Conservation (phyloP, 2,888 invertebrate species). For the Ornithoptera priamus region DNA sequence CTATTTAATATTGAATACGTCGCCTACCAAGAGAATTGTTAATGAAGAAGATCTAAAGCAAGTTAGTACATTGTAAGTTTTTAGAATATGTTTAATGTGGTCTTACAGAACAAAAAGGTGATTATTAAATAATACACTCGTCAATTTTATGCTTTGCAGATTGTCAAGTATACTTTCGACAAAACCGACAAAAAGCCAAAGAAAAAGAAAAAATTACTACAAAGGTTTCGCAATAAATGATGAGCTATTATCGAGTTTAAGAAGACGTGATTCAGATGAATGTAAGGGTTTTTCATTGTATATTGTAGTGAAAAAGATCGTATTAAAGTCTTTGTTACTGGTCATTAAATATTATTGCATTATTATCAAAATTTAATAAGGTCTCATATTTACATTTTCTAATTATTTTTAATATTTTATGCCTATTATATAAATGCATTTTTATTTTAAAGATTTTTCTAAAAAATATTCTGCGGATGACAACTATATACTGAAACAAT, state of each 20-base stretch:
- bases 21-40: neutral
- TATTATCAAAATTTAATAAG: neutral
- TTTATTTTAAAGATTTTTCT: constrained; percentile 1
- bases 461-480: constrained; percentile 37
- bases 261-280: constrained; percentile 13
- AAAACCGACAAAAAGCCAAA: neutral
- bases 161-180: constrained; percentile 6
- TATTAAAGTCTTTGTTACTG: neutral
- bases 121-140: neutral
- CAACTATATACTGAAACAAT: constrained; percentile 47
- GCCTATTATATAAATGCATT: neutral
- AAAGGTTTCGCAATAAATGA: constrained; percentile 13
- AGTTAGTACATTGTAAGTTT: constrained; percentile 11
- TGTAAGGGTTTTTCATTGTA: constrained; percentile 10
- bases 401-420: neutral
- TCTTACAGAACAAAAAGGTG: neutral
- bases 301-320: neutral
- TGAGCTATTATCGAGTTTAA: constrained; percentile 2
- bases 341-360: neutral
- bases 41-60: constrained; percentile 6
- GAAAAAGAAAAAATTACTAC: constrained; percentile 3
- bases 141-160: neutral
- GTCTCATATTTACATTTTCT: too few species aligned
- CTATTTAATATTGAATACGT: constrained; percentile 20
- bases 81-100: neutral